Evolutionary conservation across 1,140 invertebrate genomes (phyloP), one percentile per base, ranked within the genome.

Genomic region (Belonocnema kinseyi): DNA sequence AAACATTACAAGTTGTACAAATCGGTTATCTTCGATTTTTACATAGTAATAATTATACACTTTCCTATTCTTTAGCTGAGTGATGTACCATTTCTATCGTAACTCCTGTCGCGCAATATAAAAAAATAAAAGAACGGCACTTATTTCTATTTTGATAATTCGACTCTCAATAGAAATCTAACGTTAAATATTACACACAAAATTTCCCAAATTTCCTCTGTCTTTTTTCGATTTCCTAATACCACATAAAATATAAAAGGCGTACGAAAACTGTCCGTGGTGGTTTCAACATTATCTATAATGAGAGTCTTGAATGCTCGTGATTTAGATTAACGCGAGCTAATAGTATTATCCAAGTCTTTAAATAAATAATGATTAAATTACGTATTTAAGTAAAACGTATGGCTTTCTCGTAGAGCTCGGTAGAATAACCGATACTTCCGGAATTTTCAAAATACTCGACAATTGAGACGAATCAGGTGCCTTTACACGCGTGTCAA

Each of bases 131-230:
- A 66, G 61, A 66, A 66, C 61, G 61, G 61, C 61, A 66, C 61
- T 40, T 66, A 66, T 66, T 33, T 66, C 61, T 66, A 66, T 46
- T 66, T 66, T 66, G 14, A 66, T 40, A 66, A 66, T 66, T 66
- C 61, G 61, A 66, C 61, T 66, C 61, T 66, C 61, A 40, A 33
- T 16, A 66, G 21, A 66, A 40, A 33, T 21, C 26, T 66, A 66
- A 66, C 7, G 13, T 66, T 40, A 40, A 21, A 66, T 66, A 14
- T 17, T 46, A 66, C 26, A 61, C 58, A 61, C 21, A 33, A 61
- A 3, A 33, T 13, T 21, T 21, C 19, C 21, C 14, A 21, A n/a
- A 66, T 33, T 66, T 66, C 11, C 21, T 16, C 33, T 13, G 33
- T 10, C n/a, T 66, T 40, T n/a, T 12, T 12, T n/a, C n/a, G 14